These are phyloP conservation scores for Polymixis lichenea DNA, from an alignment of 2,888 invertebrate genomes.

Conservation along the genomic window DNA sequence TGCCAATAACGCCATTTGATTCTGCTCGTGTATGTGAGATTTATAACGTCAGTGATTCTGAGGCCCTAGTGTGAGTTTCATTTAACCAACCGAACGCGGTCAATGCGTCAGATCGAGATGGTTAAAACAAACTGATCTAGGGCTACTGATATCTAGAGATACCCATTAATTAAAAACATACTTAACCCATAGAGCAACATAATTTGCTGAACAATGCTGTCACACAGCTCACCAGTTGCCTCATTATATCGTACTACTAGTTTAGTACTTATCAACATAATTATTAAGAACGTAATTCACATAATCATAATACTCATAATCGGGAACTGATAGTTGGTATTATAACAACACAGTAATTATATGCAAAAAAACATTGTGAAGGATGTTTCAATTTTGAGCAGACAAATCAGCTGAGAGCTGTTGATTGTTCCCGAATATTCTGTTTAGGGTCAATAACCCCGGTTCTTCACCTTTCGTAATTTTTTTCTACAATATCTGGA, in stretches of 20 bases:
- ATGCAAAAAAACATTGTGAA: not conserved
- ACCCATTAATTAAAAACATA: not conserved
- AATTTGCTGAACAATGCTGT: not conserved
- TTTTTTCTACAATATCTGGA: not conserved
- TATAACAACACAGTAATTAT: not conserved
- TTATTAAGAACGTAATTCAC: not conserved
- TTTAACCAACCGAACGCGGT: no score
- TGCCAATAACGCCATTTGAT: not conserved
- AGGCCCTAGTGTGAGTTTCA: no score
- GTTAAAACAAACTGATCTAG: no score
- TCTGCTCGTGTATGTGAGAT: not conserved
- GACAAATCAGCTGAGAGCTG: no score
- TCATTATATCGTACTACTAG: not conserved
- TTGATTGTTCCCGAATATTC: constrained; percentile 1
- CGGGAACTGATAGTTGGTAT: not conserved
- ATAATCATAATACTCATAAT: not conserved
- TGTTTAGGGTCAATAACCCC: not conserved
- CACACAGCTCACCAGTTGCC: constrained; percentile 3
- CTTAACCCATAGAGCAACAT: constrained; percentile 3
- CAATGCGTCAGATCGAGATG: no score
- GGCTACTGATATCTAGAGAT: not conserved
- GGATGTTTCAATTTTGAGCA: not conserved
- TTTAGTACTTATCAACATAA: not conserved
- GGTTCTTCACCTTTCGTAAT: not conserved
- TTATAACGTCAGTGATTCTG: no score